Evolutionary conservation across 2,888 invertebrate species (phyloP).

Genomic region (Epistrophe eligans): DNA sequence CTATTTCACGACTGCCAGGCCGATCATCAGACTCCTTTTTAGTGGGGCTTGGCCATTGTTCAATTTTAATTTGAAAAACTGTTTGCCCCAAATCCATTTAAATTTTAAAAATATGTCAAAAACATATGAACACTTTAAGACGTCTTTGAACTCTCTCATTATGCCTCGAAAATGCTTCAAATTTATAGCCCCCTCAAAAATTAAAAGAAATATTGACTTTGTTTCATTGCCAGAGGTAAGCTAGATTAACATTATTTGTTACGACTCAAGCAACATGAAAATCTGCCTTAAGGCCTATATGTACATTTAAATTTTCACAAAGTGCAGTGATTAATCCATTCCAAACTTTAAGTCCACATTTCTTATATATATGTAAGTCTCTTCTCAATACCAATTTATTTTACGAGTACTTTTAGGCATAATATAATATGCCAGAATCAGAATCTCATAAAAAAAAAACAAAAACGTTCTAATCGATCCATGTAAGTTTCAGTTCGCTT

Average conservation of each 20-base stretch:
- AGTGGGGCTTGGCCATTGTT: too few relatives aligned
- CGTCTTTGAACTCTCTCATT: too few relatives aligned
- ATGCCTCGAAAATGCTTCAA: too few relatives aligned
- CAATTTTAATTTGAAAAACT: too few relatives aligned
- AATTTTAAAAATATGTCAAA: too few relatives aligned
- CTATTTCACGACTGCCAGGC: too few relatives aligned
- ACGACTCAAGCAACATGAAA: not conserved
- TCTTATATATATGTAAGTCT: not conserved
- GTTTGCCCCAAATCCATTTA: too few relatives aligned
- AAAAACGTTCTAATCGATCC: constrained; percentile 39
- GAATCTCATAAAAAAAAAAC: not conserved
- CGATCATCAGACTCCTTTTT: too few relatives aligned
- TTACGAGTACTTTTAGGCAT: not conserved
- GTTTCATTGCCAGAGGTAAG: not conserved
- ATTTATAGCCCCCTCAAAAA: too few relatives aligned
- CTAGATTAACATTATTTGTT: not conserved
- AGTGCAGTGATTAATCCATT: not conserved
- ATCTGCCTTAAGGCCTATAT: not conserved
- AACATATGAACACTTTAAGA: too few relatives aligned
- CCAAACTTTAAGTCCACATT: not conserved
- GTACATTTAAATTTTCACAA: not conserved
- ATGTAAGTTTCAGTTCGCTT: constrained; percentile 8
- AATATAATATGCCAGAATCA: constrained; percentile 6
- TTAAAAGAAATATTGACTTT: not conserved
- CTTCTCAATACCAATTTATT: constrained; percentile 20